phyloP scores from a whole-genome alignment of 2,888 invertebrate genomes.

The Graphium colonna region DNA sequence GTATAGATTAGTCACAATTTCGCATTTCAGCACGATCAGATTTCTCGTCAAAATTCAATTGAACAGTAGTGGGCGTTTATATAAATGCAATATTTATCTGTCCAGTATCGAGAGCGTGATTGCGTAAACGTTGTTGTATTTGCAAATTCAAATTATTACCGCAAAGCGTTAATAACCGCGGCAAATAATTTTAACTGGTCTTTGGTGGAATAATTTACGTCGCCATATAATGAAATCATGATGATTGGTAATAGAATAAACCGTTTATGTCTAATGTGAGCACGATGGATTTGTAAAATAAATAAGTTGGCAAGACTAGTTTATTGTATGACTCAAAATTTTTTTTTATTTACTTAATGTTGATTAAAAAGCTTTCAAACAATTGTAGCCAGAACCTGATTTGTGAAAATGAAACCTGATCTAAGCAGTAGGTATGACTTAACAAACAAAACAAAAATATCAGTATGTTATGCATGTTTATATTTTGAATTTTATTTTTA shows the following conservation, averaged over 20 bases:
- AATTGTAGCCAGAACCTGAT: too few species aligned
- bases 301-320: too few species aligned
- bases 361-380: too few species aligned
- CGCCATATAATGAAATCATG: neutral
- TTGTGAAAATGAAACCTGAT: too few species aligned
- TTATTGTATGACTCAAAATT: too few species aligned
- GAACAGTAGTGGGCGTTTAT: slow-evolving; percentile 3
- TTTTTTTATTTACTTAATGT: too few species aligned
- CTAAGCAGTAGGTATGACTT: too few species aligned
- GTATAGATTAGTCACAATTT: neutral
- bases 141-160: slow-evolving; percentile 18
- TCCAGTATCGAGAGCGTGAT: slow-evolving; percentile 6
- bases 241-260: neutral
- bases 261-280: too few species aligned
- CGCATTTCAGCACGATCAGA: neutral
- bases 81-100: slow-evolving; percentile 4
- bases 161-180: slow-evolving; percentile 7
- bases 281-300: neutral
- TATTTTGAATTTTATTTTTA: too few species aligned
- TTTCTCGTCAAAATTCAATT: slow-evolving; percentile 6
- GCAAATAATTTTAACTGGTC: slow-evolving; percentile 5
- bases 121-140: slow-evolving; percentile 10
- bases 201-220: slow-evolving; percentile 9
- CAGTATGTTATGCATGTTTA: too few species aligned
- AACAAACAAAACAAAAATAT: too few species aligned